A percentile compares a stretch with the other conserved stretches of the same genome.
phyloP scores from a whole-genome alignment of 1,140 invertebrate species.

The Drosophila rhopaloa region DNA sequence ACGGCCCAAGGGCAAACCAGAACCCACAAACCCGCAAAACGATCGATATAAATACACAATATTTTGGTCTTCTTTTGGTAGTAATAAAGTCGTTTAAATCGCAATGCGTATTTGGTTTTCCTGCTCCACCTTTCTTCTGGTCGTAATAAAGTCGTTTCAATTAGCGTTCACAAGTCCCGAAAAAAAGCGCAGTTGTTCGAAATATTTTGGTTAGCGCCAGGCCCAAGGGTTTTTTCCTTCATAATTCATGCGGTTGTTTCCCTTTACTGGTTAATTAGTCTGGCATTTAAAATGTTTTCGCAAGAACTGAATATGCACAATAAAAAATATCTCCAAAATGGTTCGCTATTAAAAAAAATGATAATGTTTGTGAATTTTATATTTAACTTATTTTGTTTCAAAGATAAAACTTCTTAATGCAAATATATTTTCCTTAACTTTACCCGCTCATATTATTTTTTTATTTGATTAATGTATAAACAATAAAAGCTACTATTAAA shows the following conservation, averaged over 20 bases:
- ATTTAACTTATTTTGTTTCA: no score
- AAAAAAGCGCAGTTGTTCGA: constrained; percentile 26
- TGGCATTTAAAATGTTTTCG: constrained; percentile 42
- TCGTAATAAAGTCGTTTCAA: constrained; percentile 59
- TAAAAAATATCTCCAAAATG: neutral
- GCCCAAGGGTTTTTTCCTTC: constrained; percentile 18
- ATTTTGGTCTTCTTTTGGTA: constrained; percentile 52
- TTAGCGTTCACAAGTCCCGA: constrained; percentile 26
- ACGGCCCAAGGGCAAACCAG: constrained; percentile 48
- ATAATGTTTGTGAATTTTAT: neutral
- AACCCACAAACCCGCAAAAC: constrained; percentile 31
- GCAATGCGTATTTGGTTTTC: constrained; percentile 31
- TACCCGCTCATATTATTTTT: no score
- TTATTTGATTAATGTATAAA: no score
- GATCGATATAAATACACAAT: constrained; percentile 36
- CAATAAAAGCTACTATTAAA: no score
- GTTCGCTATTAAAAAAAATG: no score
- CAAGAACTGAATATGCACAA: constrained; percentile 11
- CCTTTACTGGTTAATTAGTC: constrained; percentile 64
- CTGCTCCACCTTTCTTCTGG: constrained; percentile 40
- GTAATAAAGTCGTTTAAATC: constrained; percentile 69
- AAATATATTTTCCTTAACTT: no score
- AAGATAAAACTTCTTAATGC: no score
- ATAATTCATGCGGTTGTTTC: constrained; percentile 31
- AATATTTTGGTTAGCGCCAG: constrained; percentile 55